These are phyloP conservation scores for Oreochromis grahami DNA, from an alignment of 2,797 vertebrate genomes.

Conservation along the genomic window DNA sequence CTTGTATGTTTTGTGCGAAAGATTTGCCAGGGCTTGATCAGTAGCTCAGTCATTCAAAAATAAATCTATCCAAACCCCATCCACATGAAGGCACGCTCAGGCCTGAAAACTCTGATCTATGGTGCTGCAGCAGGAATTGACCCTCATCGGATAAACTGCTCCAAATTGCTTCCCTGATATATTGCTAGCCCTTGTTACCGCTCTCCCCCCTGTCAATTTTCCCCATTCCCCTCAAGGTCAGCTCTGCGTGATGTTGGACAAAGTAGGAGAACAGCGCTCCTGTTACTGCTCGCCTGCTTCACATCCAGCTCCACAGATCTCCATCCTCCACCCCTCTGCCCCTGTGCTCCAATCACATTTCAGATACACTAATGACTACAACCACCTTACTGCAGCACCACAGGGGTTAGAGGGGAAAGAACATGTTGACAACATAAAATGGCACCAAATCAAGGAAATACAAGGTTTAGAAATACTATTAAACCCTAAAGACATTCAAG, in stretches of 20 bases:
- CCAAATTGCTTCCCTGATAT: slow-evolving; percentile 80
- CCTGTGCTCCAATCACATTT: slow-evolving; percentile 37
- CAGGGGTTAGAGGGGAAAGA: slow-evolving; percentile 32
- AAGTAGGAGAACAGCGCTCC: slow-evolving; percentile 57
- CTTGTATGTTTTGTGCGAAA: slow-evolving; percentile 57
- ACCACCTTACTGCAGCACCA: slow-evolving; percentile 27
- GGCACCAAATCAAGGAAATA: slow-evolving; percentile 28
- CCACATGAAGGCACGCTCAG: slow-evolving; percentile 36
- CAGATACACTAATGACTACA: slow-evolving; percentile 44
- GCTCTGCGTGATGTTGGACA: slow-evolving; percentile 61
- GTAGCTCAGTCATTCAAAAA: slow-evolving; percentile 60
- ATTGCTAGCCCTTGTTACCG: slow-evolving; percentile 75
- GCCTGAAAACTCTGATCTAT: slow-evolving; percentile 75
- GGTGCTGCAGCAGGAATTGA: slow-evolving; percentile 71
- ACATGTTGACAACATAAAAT: slow-evolving; percentile 32
- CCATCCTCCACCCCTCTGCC: background rate
- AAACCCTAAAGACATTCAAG: background rate
- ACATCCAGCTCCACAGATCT: slow-evolving; percentile 7
- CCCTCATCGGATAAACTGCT: slow-evolving; percentile 78
- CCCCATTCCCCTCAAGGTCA: slow-evolving; percentile 77
- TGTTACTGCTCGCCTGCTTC: slow-evolving; percentile 39
- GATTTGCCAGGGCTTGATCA: slow-evolving; percentile 63
- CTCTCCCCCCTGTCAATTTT: slow-evolving; percentile 70
- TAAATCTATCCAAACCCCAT: slow-evolving; percentile 55
- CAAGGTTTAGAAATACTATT: slow-evolving; percentile 11